phyloP scores from a whole-genome alignment of 2,113 vertebrate genomes.

The Protobothrops flavoviridis region DNA sequence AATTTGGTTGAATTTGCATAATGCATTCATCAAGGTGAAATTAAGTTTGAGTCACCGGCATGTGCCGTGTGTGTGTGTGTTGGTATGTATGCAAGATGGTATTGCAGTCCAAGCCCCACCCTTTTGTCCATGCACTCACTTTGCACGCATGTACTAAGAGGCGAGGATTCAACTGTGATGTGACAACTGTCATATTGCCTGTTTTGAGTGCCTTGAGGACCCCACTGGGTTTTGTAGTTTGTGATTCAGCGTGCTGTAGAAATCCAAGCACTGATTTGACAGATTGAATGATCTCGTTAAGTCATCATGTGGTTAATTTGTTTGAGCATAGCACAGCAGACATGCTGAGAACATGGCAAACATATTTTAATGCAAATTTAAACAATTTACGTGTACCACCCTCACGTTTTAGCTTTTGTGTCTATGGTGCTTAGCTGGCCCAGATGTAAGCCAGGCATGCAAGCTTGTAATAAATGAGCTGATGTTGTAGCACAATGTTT shows the following conservation, averaged over 20 bases:
- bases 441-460: neutral
- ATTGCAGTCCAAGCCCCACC: neutral
- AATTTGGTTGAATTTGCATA: neutral
- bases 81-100: neutral
- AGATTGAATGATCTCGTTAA: neutral
- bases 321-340: neutral
- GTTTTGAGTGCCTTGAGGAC: neutral
- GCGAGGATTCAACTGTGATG: neutral
- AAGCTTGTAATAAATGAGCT: neutral
- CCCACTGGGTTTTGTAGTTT: neutral
- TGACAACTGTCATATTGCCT: neutral
- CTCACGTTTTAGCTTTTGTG: neutral
- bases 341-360: neutral
- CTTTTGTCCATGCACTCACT: neutral
- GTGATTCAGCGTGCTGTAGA: neutral
- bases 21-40: neutral
- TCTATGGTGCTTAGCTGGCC: neutral
- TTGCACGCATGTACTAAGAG: neutral
- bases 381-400: neutral
- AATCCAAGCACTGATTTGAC: neutral
- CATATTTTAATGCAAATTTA: neutral
- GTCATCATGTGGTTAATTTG: neutral
- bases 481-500: neutral
- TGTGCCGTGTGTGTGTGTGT: neutral
- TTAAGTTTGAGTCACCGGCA: neutral